phyloP scores from a whole-genome alignment of 2,797 vertebrate genomes.

The Tiaroga cobitis region DNA sequence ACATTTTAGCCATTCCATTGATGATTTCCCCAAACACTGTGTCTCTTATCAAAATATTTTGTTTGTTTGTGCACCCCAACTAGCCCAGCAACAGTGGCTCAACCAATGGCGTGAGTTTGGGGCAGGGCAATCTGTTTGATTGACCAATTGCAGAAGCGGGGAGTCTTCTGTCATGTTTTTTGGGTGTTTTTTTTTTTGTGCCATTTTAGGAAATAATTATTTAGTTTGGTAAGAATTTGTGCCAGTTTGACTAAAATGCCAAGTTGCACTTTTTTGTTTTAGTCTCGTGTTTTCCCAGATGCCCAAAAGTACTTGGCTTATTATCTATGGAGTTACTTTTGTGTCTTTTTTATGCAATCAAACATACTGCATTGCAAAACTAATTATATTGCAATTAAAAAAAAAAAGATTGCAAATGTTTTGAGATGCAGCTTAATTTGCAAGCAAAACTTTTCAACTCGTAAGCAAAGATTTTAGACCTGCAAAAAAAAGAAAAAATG shows the following conservation, averaged over 20 bases:
- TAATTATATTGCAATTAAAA: not conserved
- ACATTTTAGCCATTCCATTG: not conserved
- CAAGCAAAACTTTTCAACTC: not conserved
- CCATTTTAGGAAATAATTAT: not conserved
- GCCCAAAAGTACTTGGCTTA: not conserved
- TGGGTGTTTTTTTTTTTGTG: conserved; percentile 19
- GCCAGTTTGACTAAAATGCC: not conserved
- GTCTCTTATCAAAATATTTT: not conserved
- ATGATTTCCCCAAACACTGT: conserved; percentile 2
- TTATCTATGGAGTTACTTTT: not conserved
- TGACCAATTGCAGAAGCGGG: conserved; percentile 1
- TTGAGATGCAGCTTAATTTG: no score
- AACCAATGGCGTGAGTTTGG: not conserved
- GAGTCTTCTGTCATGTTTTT: not conserved
- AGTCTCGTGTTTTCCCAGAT: not conserved
- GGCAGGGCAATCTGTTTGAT: not conserved
- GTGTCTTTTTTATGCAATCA: not conserved
- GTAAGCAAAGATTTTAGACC: not conserved
- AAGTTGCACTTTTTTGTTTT: not conserved
- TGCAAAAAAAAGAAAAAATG: not conserved
- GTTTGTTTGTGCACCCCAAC: not conserved
- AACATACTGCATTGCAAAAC: not conserved
- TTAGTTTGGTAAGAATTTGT: not conserved
- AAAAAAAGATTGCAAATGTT: not conserved
- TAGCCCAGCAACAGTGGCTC: conserved; percentile 30